Conservation (phyloP, 1,140 invertebrate species). For the Sarcophaga bullata region DNA sequence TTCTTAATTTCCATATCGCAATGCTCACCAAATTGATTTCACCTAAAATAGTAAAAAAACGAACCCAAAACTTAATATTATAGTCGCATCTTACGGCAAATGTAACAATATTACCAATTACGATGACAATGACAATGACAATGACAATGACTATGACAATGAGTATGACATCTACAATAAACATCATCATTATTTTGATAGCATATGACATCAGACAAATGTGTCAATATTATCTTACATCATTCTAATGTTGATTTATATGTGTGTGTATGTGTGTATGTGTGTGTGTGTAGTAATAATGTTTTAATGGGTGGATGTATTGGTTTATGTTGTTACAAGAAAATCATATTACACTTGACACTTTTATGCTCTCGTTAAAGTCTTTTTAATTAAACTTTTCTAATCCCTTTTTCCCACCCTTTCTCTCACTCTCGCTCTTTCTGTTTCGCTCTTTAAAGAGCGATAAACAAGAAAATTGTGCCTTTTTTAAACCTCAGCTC, state of each 20-base stretch:
- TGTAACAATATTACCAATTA: too few species aligned
- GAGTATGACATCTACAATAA: too few species aligned
- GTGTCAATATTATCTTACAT: background rate
- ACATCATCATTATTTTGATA: background rate
- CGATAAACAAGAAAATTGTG: background rate
- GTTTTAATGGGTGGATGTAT: background rate
- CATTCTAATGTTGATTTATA: too few species aligned
- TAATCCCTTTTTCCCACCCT: background rate
- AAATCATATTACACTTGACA: background rate
- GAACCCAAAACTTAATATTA: too few species aligned
- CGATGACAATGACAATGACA: too few species aligned
- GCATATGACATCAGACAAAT: background rate
- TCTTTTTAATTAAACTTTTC: slow-evolving; percentile 1
- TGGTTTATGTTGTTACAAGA: background rate
- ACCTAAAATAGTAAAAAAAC: too few species aligned
- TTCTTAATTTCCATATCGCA: too few species aligned
- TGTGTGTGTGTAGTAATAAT: background rate
- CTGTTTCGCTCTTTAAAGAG: background rate
- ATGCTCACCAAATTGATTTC: too few species aligned
- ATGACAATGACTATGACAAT: too few species aligned
- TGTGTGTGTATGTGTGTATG: background rate
- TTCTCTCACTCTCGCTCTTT: too few species aligned
- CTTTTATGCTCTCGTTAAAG: background rate
- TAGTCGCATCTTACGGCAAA: too few species aligned
- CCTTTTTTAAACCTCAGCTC: background rate